These are phyloP conservation scores for Volucella inanis DNA, from an alignment of 2,888 invertebrate species.

Conservation along the genomic window DNA sequence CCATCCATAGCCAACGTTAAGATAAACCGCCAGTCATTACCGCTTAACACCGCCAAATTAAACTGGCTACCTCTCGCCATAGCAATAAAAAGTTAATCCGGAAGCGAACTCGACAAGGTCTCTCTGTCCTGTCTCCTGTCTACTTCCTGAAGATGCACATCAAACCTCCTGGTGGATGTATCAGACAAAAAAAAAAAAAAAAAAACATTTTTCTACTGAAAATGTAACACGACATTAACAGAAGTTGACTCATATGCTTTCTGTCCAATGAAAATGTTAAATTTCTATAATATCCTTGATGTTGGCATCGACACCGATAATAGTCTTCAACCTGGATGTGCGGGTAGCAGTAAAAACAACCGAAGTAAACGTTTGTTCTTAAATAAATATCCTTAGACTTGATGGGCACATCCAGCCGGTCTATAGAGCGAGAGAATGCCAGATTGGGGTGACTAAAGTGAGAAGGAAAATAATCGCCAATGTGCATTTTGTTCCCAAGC, in stretches of 20 bases:
- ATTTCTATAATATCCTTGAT: background rate
- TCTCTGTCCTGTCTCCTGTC: background rate
- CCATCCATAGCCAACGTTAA: background rate
- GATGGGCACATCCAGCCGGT: conserved; percentile 8
- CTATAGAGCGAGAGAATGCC: background rate
- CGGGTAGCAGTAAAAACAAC: conserved; percentile 24
- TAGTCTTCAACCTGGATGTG: conserved; percentile 1
- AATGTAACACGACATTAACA: conserved; percentile 44
- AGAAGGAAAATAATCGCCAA: background rate
- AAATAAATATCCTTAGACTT: conserved; percentile 17
- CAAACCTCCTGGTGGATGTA: background rate
- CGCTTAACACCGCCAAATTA: conserved; percentile 52
- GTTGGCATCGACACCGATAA: background rate
- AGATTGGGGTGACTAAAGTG: background rate
- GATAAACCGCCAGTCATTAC: conserved; percentile 42
- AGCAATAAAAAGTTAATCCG: conserved; percentile 39
- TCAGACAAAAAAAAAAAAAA: too few relatives aligned
- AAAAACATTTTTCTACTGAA: conserved; percentile 62
- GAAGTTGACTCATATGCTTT: conserved; percentile 17
- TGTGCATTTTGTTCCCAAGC: conserved; percentile 25
- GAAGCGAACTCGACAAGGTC: conserved; percentile 20
- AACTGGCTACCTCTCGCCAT: background rate
- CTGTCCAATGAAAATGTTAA: conserved; percentile 51
- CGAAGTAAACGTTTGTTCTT: conserved; percentile 37
- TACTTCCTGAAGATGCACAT: conserved; percentile 1